phyloP scores from a whole-genome alignment of 1,140 invertebrate species.

The Mycetomoellerius zeteki region DNA sequence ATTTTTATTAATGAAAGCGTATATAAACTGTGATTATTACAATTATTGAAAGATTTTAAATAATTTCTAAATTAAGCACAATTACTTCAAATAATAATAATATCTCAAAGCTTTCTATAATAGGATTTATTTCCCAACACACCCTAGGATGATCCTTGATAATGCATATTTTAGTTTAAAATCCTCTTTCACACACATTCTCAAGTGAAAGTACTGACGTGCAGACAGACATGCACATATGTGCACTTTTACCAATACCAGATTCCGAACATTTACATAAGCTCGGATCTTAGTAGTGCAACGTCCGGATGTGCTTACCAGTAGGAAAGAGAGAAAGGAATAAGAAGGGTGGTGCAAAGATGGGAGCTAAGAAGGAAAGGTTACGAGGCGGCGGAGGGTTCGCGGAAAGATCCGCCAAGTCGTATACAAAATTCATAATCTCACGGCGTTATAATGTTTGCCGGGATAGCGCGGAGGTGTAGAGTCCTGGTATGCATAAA shows the following conservation, averaged over 20 bases:
- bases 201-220: constrained; percentile 1
- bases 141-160: constrained; percentile 19
- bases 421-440: constrained; percentile 85
- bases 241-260: constrained; percentile 10
- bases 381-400: constrained; percentile 11
- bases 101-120: not conserved
- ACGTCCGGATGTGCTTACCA: constrained; percentile 38
- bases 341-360: not conserved
- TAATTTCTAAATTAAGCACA: not conserved
- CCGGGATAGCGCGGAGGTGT: constrained; percentile 68
- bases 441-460: constrained; percentile 82
- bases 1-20: not conserved
- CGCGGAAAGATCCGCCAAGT: constrained; percentile 72
- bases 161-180: constrained; percentile 27
- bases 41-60: not conserved
- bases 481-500: constrained; percentile 77
- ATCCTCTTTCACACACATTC: constrained; percentile 22
- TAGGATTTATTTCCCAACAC: constrained; percentile 13
- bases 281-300: not conserved
- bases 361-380: not conserved
- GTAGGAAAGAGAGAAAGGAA: constrained; percentile 8
- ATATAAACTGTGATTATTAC: not conserved
- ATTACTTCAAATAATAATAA: constrained; percentile 20
- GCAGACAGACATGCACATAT: constrained; percentile 26
- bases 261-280: constrained; percentile 47